Evolutionary conservation across 2,113 vertebrate species (phyloP), one percentile per base, ranked within the genome.

Genomic region (Gavialis gangeticus): DNA sequence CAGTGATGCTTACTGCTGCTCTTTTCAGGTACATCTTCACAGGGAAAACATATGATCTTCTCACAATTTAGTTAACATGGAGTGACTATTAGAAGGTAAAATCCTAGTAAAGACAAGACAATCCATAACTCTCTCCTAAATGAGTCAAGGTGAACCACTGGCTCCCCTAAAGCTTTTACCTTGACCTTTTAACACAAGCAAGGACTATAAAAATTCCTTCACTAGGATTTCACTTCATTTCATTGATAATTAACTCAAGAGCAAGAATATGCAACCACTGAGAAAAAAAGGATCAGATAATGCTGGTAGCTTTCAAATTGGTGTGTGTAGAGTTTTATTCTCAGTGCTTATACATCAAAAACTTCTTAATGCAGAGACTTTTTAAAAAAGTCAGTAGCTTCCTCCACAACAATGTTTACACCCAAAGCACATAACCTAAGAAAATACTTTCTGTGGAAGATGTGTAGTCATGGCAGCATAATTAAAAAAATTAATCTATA

Each of bases 361-460:
- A 62, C 60, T 46, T 12, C 22, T 62, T 62, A 24, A 21, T 62
- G 60, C 21, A 62, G 21, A 62, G 12, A 25, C 25, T 25, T 34
- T 34, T 34, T 34, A 34, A 34, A 34, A 21, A 85, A 62, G 16
- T n/a, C 1, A 9, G 73, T 21, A 4, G 56, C 64, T 37, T 46
- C 75, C 54, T 55, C 66, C 85, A 10, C 24, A 55, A 64, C 13
- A 37, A 69, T 79, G 14, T 57, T 86, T 25, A 89, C 27, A 89
- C 10, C 7, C 28, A 30, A 85, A 46, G 4, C 34, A 15, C 9
- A 3, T 3, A n/a, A 22, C 10, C 25, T 28, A 84, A 57, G 8
- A 1, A 5, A 0, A 1, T 4, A 34, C 1, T 2, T 79, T 60
- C 16, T 22, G 3, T 57, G 67, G 63, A 5, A 4, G 14, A 19